Evolutionary conservation across 2,888 invertebrate species (phyloP).

Genomic region (Biston stratarius): DNA sequence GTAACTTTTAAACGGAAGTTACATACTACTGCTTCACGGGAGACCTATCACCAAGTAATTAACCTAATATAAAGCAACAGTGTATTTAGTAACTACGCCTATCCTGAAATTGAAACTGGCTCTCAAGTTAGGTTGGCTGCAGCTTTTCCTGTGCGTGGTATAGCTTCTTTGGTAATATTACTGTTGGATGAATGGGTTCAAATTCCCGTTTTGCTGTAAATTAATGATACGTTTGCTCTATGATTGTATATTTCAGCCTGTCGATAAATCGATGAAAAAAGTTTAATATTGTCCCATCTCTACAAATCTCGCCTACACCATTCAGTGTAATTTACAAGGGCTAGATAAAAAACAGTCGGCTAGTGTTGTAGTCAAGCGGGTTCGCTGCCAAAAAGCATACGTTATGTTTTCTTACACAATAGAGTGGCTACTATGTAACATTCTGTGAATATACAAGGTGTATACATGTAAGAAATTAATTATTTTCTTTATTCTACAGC

Average conservation of each 20-base stretch:
- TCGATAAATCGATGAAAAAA: slow-evolving; percentile 4
- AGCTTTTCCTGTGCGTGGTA: too few species aligned
- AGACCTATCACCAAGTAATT: too few species aligned
- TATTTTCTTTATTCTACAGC: neutral
- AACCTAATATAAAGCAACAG: too few species aligned
- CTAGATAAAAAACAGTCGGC: slow-evolving; percentile 44
- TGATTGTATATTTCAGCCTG: neutral
- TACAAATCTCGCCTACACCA: slow-evolving; percentile 41
- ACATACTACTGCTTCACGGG: too few species aligned
- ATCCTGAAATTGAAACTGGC: too few species aligned
- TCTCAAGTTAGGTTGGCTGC: too few species aligned
- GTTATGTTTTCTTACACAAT: slow-evolving; percentile 43
- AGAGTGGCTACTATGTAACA: slow-evolving; percentile 4
- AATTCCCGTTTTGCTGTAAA: too few species aligned
- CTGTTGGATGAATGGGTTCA: too few species aligned
- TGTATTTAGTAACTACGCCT: too few species aligned
- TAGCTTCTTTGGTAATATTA: too few species aligned
- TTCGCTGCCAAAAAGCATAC: slow-evolving; percentile 56
- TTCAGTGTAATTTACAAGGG: slow-evolving; percentile 53
- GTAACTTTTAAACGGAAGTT: too few species aligned
- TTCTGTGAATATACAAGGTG: slow-evolving; percentile 3
- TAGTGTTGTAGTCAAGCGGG: slow-evolving; percentile 48
- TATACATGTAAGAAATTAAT: too few species aligned
- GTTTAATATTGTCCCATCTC: slow-evolving; percentile 14
- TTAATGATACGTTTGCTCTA: neutral